Evolutionary conservation across 2,888 invertebrate genomes (phyloP).

Genomic region (Margaritifera margaritifera): DNA sequence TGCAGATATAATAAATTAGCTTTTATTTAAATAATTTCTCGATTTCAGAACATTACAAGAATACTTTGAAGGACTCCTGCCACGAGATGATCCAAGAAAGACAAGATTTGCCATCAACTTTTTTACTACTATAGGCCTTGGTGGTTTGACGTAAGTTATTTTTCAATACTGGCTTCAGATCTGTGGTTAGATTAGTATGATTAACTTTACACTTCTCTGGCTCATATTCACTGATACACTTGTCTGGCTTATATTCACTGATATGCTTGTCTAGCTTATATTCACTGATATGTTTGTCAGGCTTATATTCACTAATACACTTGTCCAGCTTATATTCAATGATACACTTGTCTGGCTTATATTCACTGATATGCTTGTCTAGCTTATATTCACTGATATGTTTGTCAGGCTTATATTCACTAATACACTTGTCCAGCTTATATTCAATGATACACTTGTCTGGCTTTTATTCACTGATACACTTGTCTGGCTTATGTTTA

Average conservation of each 20-base stretch:
- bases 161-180: constrained; percentile 2
- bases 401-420: no score
- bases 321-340: no score
- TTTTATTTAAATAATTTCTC: neutral
- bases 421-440: no score
- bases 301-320: no score
- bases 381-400: no score
- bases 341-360: no score
- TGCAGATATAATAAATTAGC: neutral
- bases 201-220: constrained; percentile 8
- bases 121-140: constrained; percentile 96
- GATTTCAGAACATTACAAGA: constrained; percentile 84
- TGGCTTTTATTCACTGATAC: no score
- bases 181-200: neutral
- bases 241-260: neutral
- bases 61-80: constrained; percentile 93
- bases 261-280: neutral
- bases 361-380: no score
- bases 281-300: no score
- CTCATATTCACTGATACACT: neutral
- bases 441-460: no score
- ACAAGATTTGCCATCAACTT: constrained; percentile 98
- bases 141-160: constrained; percentile 86
- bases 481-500: no score
- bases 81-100: constrained; percentile 95